Base-by-base conservation (phyloP, 1,140 invertebrate species). In the Psilanteris sp. region DNA sequence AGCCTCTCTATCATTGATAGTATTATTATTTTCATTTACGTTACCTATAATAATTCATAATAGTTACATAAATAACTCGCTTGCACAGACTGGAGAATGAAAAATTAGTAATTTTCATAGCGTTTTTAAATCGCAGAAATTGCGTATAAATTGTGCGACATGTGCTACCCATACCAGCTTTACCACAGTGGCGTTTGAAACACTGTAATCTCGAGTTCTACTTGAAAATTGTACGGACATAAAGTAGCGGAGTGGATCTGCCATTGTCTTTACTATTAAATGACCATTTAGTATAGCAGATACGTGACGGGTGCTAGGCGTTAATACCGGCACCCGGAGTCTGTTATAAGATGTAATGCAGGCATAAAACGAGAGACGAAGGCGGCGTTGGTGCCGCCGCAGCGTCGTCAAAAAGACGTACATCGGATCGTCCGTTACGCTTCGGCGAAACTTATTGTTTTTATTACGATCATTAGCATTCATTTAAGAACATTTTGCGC, bases 321-420 rank as follows among this genome's bases (percentile, higher is more conserved):
- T 79, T 75, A 80, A 83, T 81, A 78, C 77, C 78, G 66, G 67
- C 70, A 54, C 64, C 43, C 50, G 20, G 36, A 70, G 48, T 43
- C 78, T 83, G 77, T 82, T 59, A 81, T 83, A 82, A 83, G 70
- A 78, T 75, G 80, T 83, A 83, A 83, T 83, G 79, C 79, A 77
- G 80, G 54, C 64, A 73, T 73, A 72, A 77, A 77, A 77, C 34
- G 31, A 48, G 32, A 54, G 48, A 75, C 62, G 71, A 61, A 68
- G 62, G 57, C 48, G 72, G 72, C 72, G 62, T 62, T 10, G 62
- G 48, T 54, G 55, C 55, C 9, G 26, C 46, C 2, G 37, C 55
- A 22, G 48, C 39, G 55, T 68, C 71, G 50, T 76, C 72, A 64
- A 61, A 71, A 64, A 57, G 73, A 68, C 32, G 68, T 29, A 39